Conservation (phyloP, 2,888 invertebrate species). For the Amiota minor region DNA sequence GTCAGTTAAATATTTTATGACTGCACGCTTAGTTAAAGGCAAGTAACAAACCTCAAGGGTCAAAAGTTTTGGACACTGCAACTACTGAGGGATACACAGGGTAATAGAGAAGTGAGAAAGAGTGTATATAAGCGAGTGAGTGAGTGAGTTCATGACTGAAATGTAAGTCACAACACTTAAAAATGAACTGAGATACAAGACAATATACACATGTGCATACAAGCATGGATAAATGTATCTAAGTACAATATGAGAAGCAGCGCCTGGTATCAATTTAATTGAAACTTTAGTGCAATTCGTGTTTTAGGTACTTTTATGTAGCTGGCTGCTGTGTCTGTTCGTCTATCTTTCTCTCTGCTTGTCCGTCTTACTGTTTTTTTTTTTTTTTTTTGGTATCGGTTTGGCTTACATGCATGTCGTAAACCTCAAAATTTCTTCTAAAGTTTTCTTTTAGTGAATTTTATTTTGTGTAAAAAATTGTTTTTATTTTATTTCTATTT, state of each 20-base stretch:
- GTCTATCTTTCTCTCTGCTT: background rate
- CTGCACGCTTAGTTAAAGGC: slow-evolving; percentile 23
- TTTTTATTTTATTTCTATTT: slow-evolving; percentile 33
- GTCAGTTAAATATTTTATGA: slow-evolving; percentile 47
- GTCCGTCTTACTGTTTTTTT: background rate
- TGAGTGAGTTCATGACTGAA: background rate
- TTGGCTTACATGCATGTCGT: background rate
- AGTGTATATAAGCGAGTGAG: background rate
- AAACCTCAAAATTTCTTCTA: slow-evolving; percentile 20
- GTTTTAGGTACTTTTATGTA: background rate
- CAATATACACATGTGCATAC: background rate
- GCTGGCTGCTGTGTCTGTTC: background rate
- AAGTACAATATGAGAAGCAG: background rate
- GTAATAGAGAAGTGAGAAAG: background rate
- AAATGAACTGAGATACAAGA: background rate
- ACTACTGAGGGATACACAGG: too few species aligned
- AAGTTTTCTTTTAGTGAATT: too few species aligned
- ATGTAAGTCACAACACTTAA: background rate
- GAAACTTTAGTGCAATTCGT: slow-evolving; percentile 30
- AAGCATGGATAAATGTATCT: background rate
- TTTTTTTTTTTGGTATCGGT: background rate
- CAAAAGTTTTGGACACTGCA: background rate
- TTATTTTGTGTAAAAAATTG: slow-evolving; percentile 34
- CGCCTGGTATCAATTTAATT: slow-evolving; percentile 7
- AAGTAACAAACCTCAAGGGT: background rate